Percentiles rank a stretch among this genome's conserved stretches.
Evolutionary conservation across 2,113 vertebrate species (phyloP).

Genomic region (Melanocharis versteri): DNA sequence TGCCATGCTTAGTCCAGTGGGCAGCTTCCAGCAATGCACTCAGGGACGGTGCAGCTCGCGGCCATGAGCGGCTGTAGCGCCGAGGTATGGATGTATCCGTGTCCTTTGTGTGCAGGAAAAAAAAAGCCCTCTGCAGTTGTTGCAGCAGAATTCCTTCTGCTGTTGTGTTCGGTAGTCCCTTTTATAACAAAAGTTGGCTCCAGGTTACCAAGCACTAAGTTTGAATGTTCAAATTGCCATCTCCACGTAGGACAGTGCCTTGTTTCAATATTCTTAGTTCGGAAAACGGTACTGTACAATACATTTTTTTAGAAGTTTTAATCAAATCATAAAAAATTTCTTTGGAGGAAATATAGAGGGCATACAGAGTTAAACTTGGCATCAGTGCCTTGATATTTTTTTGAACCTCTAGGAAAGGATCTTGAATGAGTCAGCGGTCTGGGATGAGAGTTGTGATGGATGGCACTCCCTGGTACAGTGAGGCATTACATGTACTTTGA

Average conservation of each 20-base stretch:
- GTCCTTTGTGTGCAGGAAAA: conserved; percentile 63
- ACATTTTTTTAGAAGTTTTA: not conserved
- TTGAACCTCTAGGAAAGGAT: conserved; percentile 58
- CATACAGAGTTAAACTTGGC: conserved; percentile 8
- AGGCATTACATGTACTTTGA: not conserved
- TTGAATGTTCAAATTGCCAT: not conserved
- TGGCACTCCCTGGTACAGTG: conserved; percentile 32
- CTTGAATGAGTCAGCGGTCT: conserved; percentile 63
- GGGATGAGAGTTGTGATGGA: conserved; percentile 33
- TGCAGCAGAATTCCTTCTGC: conserved; percentile 5
- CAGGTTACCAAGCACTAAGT: not conserved
- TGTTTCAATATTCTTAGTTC: not conserved
- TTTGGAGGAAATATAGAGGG: not conserved
- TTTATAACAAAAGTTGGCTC: not conserved
- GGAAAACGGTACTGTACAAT: not conserved
- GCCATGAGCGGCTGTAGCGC: conserved; percentile 5
- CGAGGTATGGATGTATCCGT: conserved; percentile 39
- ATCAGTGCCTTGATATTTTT: conserved; percentile 6
- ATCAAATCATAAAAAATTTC: not conserved
- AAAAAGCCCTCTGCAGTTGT: conserved; percentile 34
- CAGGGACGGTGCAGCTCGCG: not conserved
- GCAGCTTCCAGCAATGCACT: not conserved
- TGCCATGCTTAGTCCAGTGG: not conserved
- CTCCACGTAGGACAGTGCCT: not conserved
- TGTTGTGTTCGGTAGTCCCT: not conserved